A percentile compares a stretch with the other conserved stretches of the same genome.
phyloP scores from a whole-genome alignment of 2,113 vertebrate species.

The Taxidea taxus region DNA sequence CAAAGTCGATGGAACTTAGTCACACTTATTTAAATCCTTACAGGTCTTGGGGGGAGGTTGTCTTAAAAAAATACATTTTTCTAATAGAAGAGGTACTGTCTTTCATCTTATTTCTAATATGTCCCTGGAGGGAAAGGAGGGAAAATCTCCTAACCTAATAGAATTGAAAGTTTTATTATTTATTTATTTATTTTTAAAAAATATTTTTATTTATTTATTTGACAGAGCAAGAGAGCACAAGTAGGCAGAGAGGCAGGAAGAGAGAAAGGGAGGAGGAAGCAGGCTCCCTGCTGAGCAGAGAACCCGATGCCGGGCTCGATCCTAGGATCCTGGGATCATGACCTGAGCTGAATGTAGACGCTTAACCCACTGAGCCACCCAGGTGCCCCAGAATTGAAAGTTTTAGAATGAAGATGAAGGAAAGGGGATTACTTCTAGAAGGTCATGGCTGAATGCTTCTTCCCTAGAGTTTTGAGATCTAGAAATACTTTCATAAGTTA shows the following conservation, averaged over 20 bases:
- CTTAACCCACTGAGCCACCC: too few species aligned
- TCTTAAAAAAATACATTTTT: neutral
- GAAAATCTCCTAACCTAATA: neutral
- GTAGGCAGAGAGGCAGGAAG: too few species aligned
- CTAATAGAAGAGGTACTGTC: neutral
- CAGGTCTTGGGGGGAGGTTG: neutral
- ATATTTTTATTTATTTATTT: too few species aligned
- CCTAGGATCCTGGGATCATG: too few species aligned
- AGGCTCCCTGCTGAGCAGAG: too few species aligned
- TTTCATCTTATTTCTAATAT: neutral
- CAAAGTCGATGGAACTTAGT: neutral
- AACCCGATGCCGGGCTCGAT: too few species aligned
- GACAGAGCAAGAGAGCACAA: too few species aligned
- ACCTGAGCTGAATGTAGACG: too few species aligned
- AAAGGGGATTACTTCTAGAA: neutral
- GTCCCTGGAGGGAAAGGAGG: neutral
- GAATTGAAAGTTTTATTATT: neutral
- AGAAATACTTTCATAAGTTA: neutral
- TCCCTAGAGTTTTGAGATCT: neutral
- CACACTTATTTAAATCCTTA: neutral
- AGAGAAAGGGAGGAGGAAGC: too few species aligned
- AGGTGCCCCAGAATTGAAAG: neutral
- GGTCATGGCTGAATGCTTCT: neutral
- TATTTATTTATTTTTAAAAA: too few species aligned
- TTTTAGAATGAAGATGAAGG: neutral